Evolutionary conservation across 2,113 vertebrate genomes (phyloP).

Genomic region (Calidris pygmaea): DNA sequence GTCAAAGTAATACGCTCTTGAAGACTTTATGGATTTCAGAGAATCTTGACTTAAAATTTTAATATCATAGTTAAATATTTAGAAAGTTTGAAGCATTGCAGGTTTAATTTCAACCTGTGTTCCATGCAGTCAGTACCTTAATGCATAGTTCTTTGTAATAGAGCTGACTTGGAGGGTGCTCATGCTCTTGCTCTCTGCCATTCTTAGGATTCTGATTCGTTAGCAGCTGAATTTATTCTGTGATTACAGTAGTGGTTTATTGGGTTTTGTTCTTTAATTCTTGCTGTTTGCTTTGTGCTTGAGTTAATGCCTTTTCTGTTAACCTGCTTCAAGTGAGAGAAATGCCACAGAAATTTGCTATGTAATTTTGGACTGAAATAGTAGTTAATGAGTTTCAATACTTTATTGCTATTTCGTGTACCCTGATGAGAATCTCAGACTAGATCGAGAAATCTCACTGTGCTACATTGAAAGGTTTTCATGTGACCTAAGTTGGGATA

Average conservation of each 20-base stretch:
- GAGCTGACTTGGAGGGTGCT: not conserved
- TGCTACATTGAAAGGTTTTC: not conserved
- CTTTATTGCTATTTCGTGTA: not conserved
- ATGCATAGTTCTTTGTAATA: not conserved
- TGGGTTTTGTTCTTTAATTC: not conserved
- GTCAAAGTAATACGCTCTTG: not conserved
- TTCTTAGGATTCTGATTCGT: not conserved
- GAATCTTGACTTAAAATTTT: not conserved
- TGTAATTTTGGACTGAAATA: not conserved
- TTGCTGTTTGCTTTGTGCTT: not conserved
- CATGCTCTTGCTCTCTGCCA: not conserved
- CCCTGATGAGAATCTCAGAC: not conserved
- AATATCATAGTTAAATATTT: not conserved
- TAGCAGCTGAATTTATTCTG: not conserved
- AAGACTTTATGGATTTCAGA: not conserved
- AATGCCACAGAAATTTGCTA: not conserved
- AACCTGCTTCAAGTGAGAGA: not conserved
- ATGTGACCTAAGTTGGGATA: not conserved
- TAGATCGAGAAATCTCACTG: not conserved
- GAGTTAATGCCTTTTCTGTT: not conserved
- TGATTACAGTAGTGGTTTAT: not conserved
- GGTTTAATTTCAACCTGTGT: not conserved
- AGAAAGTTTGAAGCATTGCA: not conserved
- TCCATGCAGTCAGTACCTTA: not conserved
- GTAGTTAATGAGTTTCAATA: not conserved